These are phyloP conservation scores for Phyllotreta striolata DNA, from an alignment of 2,888 invertebrate genomes.

Conservation along the genomic window DNA sequence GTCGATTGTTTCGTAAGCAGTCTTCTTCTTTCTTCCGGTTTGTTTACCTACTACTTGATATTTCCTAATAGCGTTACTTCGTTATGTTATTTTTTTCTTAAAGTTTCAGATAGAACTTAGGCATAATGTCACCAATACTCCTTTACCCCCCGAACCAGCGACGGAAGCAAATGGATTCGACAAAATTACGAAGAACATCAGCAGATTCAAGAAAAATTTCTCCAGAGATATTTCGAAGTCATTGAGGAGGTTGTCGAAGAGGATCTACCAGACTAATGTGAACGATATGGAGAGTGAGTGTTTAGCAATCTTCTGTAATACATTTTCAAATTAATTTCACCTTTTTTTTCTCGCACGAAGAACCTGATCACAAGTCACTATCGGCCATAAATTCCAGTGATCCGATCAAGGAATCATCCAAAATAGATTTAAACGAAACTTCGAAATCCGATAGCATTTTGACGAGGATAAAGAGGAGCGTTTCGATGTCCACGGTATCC, in stretches of 20 bases:
- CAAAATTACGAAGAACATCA: slow-evolving; percentile 71
- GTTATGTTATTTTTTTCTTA: too few species aligned
- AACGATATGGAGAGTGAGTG: slow-evolving; percentile 46
- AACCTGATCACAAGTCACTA: slow-evolving; percentile 13
- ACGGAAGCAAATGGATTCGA: slow-evolving; percentile 68
- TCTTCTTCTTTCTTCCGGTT: not conserved
- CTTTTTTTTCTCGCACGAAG: slow-evolving; percentile 10
- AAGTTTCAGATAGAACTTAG: slow-evolving; percentile 31
- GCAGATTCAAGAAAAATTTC: slow-evolving; percentile 71
- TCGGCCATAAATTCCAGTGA: slow-evolving; percentile 26
- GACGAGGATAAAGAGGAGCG: slow-evolving; percentile 69
- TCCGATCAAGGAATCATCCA: slow-evolving; percentile 8
- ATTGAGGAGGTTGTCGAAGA: slow-evolving; percentile 61
- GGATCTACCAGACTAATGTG: slow-evolving; percentile 55
- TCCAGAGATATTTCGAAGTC: slow-evolving; percentile 69
- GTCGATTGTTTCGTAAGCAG: not conserved
- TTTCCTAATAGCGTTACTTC: not conserved
- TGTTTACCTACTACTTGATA: not conserved
- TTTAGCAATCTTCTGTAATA: not conserved
- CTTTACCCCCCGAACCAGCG: slow-evolving; percentile 69
- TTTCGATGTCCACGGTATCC: slow-evolving; percentile 66
- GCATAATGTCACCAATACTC: slow-evolving; percentile 60
- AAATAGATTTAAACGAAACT: slow-evolving; percentile 14
- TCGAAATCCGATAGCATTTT: slow-evolving; percentile 49
- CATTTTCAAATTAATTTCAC: not conserved